Percentiles rank a stretch among this genome's conserved stretches.
These are phyloP conservation scores for Chouioia cunea DNA, from an alignment of 2,888 invertebrate species.

Conservation along the genomic window DNA sequence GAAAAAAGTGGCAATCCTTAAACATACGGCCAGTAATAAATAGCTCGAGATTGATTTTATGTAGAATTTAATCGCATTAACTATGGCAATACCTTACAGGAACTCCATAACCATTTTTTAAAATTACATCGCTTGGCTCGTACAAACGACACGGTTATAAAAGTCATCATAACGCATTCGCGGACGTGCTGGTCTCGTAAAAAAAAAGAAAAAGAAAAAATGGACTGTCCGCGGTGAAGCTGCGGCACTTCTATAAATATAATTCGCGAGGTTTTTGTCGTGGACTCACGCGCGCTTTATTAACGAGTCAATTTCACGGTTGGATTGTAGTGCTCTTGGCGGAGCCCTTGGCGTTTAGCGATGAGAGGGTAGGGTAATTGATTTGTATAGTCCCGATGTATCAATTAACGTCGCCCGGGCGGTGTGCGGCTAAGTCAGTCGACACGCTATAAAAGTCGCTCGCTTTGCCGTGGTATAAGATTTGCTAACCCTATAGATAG, in stretches of 20 bases:
- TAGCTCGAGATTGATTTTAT: conserved; percentile 31
- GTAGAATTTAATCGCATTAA: conserved; percentile 22
- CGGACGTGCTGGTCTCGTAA: background rate
- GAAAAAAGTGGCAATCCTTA: background rate
- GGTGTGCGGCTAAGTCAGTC: conserved; percentile 51
- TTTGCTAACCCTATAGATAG: conserved; percentile 40
- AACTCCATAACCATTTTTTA: conserved; percentile 20
- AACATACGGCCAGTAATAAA: background rate
- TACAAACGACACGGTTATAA: conserved; percentile 36
- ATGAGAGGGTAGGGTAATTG: conserved; percentile 44
- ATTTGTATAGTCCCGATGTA: conserved; percentile 49
- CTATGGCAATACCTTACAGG: background rate
- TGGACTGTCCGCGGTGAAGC: background rate
- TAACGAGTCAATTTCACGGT: conserved; percentile 48
- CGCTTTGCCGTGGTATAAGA: conserved; percentile 46
- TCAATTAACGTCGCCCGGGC: conserved; percentile 49
- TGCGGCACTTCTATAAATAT: background rate
- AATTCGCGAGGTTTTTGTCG: conserved; percentile 30
- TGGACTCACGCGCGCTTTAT: conserved; percentile 29
- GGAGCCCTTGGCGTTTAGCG: conserved; percentile 12
- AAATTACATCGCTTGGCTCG: conserved; percentile 34
- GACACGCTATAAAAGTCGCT: conserved; percentile 54
- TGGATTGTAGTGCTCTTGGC: conserved; percentile 4
- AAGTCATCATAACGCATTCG: conserved; percentile 26
- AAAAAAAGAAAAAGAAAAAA: background rate